Evolutionary conservation across 2,113 vertebrate species (phyloP).

Genomic region (Etheostoma cragini): DNA sequence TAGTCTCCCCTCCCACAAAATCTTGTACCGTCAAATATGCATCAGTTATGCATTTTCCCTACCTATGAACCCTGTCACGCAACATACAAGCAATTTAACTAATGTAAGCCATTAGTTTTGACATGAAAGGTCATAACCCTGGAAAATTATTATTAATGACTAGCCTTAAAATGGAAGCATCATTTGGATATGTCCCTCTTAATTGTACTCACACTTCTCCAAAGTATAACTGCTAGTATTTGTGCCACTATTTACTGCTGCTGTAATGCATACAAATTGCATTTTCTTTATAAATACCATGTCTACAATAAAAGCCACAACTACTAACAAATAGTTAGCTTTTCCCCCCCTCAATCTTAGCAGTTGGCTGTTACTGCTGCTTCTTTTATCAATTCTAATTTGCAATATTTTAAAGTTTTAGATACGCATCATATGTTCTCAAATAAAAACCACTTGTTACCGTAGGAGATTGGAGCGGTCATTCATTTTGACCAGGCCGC

Average conservation of each 20-base stretch:
- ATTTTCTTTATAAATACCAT: background rate
- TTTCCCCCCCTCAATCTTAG: too few species aligned
- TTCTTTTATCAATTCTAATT: too few species aligned
- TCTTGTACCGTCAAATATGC: background rate
- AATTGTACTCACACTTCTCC: background rate
- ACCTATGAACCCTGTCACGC: background rate
- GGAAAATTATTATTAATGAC: background rate
- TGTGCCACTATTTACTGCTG: background rate
- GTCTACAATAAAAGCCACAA: background rate
- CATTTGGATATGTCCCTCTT: background rate
- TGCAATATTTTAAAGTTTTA: too few species aligned
- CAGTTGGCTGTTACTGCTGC: too few species aligned
- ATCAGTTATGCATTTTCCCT: background rate
- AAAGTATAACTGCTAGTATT: background rate
- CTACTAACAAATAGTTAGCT: too few species aligned
- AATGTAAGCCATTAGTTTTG: background rate
- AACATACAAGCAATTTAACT: background rate
- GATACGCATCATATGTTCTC: too few species aligned
- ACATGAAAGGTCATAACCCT: background rate
- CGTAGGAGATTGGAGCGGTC: background rate
- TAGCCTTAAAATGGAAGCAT: background rate
- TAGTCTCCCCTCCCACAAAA: background rate
- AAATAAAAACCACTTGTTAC: background rate
- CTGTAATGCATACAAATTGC: background rate
- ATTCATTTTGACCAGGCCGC: background rate